These are phyloP conservation scores for Myodes glareolus DNA, from an alignment of 2,113 vertebrate genomes.

Conservation along the genomic window DNA sequence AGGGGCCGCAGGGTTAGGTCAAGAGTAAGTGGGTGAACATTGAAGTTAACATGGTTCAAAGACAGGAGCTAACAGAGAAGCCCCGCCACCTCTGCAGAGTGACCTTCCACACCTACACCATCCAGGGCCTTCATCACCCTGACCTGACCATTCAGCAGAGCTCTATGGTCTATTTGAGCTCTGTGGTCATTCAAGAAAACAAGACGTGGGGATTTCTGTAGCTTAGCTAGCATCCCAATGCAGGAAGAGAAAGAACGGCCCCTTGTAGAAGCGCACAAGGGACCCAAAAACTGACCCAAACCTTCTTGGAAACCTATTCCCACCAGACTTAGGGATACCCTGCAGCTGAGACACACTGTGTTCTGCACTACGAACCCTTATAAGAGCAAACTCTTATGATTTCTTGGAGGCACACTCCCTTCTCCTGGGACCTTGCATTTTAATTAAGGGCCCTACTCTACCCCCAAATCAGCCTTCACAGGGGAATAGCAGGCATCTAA, in stretches of 20 bases:
- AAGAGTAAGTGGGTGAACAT: neutral
- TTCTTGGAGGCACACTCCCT: neutral
- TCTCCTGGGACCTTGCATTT: neutral
- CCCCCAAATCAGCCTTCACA: neutral
- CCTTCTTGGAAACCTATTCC: neutral
- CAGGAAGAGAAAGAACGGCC: neutral
- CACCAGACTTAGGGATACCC: neutral
- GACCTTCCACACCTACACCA: neutral
- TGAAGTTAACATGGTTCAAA: neutral
- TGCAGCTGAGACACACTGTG: too few species aligned
- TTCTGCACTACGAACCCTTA: neutral
- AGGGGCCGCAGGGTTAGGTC: neutral
- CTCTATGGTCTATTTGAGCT: neutral
- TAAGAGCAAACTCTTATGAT: neutral
- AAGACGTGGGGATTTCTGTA: neutral
- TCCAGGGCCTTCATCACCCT: neutral
- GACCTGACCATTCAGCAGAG: rapidly evolving
- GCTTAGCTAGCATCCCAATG: neutral
- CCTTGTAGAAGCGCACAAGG: neutral
- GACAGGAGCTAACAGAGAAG: neutral
- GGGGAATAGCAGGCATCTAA: too few species aligned
- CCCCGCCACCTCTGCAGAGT: too few species aligned
- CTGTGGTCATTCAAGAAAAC: too few species aligned
- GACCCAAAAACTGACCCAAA: neutral
- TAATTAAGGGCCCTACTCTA: neutral